Percentiles rank a stretch among this genome's conserved stretches.
phyloP scores from a whole-genome alignment of 2,888 invertebrate species.

The Pachydiplax longipennis region DNA sequence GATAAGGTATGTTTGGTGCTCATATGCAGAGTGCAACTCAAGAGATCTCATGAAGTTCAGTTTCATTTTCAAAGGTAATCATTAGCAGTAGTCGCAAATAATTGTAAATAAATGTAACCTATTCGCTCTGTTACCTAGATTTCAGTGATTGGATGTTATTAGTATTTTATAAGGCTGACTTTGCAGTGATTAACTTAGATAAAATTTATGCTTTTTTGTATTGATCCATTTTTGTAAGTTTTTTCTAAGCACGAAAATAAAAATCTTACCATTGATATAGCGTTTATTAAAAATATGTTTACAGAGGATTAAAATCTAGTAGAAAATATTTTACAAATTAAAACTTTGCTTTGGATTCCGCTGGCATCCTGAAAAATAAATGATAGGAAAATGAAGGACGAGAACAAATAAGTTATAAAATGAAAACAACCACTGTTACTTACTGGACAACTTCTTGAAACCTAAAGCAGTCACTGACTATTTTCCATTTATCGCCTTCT shows the following conservation, averaged over 20 bases:
- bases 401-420: not conserved
- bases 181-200: not conserved
- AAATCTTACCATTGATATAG: not conserved
- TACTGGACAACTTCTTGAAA: constrained; percentile 66
- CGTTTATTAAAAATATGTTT: not conserved
- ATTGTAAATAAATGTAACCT: not conserved
- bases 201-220: constrained; percentile 9
- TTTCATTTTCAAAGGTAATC: not conserved
- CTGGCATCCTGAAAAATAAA: not conserved
- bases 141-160: not conserved
- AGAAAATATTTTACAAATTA: not conserved
- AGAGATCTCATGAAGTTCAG: not conserved
- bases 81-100: not conserved
- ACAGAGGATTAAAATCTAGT: not conserved
- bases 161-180: not conserved
- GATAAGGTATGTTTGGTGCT: not conserved
- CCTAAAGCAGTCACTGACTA: constrained; percentile 87
- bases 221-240: constrained; percentile 39
- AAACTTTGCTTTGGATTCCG: not conserved
- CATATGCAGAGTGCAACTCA: not conserved
- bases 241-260: constrained; percentile 23
- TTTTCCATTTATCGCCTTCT: constrained; percentile 91
- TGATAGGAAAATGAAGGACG: not conserved
- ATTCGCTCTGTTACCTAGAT: not conserved
- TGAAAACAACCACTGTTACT: not conserved